phyloP scores from a whole-genome alignment of 2,888 invertebrate genomes.

The Drepanosiphum platanoidis region DNA sequence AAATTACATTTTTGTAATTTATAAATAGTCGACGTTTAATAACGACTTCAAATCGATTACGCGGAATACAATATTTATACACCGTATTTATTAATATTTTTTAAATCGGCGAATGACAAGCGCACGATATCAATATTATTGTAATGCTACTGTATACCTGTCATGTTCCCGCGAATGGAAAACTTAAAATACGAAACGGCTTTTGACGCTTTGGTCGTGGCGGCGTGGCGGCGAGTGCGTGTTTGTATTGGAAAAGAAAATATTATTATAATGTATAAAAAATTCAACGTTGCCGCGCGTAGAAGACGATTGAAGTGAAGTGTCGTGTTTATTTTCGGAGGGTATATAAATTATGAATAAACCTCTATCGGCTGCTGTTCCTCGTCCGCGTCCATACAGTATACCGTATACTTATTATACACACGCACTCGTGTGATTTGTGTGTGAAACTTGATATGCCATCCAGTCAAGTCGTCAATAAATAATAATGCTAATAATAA shows the following conservation, averaged over 20 bases:
- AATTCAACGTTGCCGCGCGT: not conserved
- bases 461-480: not conserved
- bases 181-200: not conserved
- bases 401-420: not conserved
- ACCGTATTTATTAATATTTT: too few species aligned
- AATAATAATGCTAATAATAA: not conserved
- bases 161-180: too few species aligned
- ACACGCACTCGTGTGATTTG: constrained; percentile 1
- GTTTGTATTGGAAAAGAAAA: not conserved
- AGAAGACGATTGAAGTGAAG: constrained; percentile 25
- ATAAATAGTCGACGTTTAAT: not conserved
- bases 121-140: too few species aligned
- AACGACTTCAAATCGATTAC: not conserved
- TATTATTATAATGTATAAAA: not conserved
- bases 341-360: constrained; percentile 8
- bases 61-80: not conserved
- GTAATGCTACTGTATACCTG: too few species aligned
- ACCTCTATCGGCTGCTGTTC: constrained; percentile 1
- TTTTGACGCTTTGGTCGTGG: not conserved
- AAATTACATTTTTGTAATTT: not conserved
- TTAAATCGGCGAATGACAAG: too few species aligned
- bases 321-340: constrained; percentile 49
- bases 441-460: constrained; percentile 23
- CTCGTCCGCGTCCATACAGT: not conserved
- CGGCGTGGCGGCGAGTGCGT: too few species aligned